These are phyloP conservation scores for Salvator merianae DNA, from an alignment of 2,113 vertebrate species.

Conservation along the genomic window DNA sequence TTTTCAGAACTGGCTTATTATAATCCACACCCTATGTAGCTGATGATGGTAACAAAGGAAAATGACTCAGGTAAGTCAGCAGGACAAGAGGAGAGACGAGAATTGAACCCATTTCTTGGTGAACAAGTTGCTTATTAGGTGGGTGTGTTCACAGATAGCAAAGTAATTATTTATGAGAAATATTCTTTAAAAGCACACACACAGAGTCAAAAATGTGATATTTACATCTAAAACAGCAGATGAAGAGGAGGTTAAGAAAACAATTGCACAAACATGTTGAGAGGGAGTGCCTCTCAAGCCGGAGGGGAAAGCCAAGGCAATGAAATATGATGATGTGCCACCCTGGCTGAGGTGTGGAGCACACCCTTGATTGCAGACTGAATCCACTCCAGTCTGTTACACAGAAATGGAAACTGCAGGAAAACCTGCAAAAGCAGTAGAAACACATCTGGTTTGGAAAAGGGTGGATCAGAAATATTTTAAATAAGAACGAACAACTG, in stretches of 20 bases:
- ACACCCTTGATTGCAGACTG: conserved; percentile 62
- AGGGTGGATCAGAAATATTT: background rate
- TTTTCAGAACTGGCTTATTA: background rate
- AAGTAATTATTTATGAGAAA: conserved; percentile 57
- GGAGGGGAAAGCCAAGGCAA: conserved; percentile 65
- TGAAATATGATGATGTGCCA: conserved; percentile 67
- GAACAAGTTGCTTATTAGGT: conserved; percentile 18
- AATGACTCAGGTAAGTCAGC: background rate
- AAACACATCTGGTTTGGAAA: background rate
- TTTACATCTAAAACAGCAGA: conserved; percentile 70
- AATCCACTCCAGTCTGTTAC: conserved; percentile 41
- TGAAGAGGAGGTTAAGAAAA: conserved; percentile 52
- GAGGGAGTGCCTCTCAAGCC: conserved; percentile 71
- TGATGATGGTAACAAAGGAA: background rate
- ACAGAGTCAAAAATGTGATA: conserved; percentile 43
- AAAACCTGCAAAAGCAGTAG: conserved; percentile 57
- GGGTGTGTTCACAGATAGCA: conserved; percentile 51
- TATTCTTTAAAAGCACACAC: conserved; percentile 3
- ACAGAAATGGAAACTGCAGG: conserved; percentile 16
- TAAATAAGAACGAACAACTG: background rate
- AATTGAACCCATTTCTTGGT: accelerated
- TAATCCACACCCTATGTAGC: background rate
- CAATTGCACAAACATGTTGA: conserved; percentile 64
- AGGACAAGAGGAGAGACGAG: background rate
- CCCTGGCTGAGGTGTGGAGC: conserved; percentile 70